Percentiles rank a stretch among this genome's conserved stretches.
phyloP scores from a whole-genome alignment of 2,113 vertebrate genomes.

The Corythaeola cristata region DNA sequence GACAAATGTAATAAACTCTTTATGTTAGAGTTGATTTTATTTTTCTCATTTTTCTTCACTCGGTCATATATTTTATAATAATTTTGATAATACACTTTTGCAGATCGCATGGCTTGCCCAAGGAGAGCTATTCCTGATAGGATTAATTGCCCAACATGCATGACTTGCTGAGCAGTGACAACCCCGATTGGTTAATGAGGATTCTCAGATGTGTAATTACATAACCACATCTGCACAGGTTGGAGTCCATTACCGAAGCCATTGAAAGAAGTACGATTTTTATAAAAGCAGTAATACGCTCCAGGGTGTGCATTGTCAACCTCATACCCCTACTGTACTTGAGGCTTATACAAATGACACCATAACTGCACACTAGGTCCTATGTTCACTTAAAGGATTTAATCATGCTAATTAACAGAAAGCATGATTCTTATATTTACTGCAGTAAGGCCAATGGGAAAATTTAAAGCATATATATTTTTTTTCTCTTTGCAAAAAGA shows the following conservation, averaged over 20 bases:
- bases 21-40: not conserved
- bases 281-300: not conserved
- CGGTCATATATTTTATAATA: not conserved
- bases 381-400: not conserved
- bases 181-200: conserved; percentile 14
- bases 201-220: conserved; percentile 44
- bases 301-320: not conserved
- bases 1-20: not conserved
- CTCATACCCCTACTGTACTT: not conserved
- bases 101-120: not conserved
- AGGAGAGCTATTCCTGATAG: not conserved
- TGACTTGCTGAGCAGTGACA: not conserved
- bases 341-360: not conserved
- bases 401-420: not conserved
- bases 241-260: conserved; percentile 13
- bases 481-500: not conserved
- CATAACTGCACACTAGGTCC: not conserved
- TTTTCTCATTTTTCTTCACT: not conserved
- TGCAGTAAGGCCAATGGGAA: not conserved
- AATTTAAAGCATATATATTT: not conserved
- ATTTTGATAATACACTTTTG: not conserved
- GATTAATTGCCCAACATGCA: not conserved
- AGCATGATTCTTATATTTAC: not conserved
- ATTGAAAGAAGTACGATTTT: conserved; percentile 28
- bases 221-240: conserved; percentile 34